Evolutionary conservation across 1,140 invertebrate species (phyloP).

Genomic region (Ostrea denselamellosa): DNA sequence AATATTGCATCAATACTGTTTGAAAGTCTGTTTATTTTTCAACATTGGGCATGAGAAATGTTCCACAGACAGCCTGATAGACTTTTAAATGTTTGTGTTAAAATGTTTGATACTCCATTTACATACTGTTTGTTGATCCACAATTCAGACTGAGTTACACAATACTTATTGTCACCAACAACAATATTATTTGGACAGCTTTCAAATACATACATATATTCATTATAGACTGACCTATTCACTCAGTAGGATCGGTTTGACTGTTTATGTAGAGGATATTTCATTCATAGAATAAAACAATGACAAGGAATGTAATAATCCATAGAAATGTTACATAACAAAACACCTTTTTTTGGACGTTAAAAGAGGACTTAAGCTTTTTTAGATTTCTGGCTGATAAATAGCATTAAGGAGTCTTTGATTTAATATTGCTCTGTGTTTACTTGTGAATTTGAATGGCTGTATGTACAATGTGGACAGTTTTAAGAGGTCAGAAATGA

Average conservation of each 20-base stretch:
- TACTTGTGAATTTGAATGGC: neutral
- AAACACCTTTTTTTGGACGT: neutral
- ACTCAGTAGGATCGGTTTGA: neutral
- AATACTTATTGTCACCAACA: constrained; percentile 17
- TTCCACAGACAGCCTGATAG: neutral
- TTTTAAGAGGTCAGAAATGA: neutral
- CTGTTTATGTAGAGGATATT: constrained; percentile 9
- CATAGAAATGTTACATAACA: neutral
- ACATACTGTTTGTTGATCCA: constrained; percentile 16
- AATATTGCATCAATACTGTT: neutral
- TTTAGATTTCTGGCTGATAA: neutral
- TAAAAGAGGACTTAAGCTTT: neutral
- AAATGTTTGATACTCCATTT: constrained; percentile 2
- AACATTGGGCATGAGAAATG: neutral
- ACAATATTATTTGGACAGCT: neutral
- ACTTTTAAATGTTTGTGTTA: constrained; percentile 2
- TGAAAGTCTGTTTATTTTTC: neutral
- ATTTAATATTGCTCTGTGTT: neutral
- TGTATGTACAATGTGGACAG: neutral
- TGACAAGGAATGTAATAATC: neutral
- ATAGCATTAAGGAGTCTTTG: neutral
- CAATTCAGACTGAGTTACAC: neutral
- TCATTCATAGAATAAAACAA: constrained; percentile 10
- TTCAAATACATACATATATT: neutral
- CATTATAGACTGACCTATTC: neutral